Base-by-base conservation (phyloP, 2,888 invertebrate species). In the Tridacna crocea region DNA sequence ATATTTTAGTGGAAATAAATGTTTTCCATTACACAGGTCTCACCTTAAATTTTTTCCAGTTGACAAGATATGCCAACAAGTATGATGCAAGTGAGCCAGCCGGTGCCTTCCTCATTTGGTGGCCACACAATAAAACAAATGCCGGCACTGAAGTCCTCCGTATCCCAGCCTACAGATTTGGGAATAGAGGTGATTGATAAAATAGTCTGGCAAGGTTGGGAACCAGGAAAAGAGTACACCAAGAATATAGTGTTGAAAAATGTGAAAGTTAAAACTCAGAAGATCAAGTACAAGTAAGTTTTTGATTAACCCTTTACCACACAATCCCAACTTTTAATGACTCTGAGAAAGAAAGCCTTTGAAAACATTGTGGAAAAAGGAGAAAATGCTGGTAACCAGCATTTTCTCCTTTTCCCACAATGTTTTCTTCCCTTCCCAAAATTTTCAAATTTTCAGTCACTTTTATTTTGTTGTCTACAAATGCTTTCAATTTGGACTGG, bases 141-240 rank as follows among this genome's bases (percentile, higher is more conserved):
- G 58, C 76, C 85, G 19, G 74, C 81, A 10, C 75, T 73, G 70
- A 82, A 82, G 68, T 80, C 85, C 1, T 77, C 82, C n/a, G 74
- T 79, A 22, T 70, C 55, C 51, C 85, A 85, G 70, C 84, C 85
- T 0, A 87, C 88, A 75, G 74, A 87, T 27, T 85, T 87, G 79
- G 94, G 94, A 19, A 90, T 94, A 72, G 94, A 94, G 84, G 93
- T 93, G 3, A 87, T 85, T 0, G 84, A 90, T 15, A 79, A 90
- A 65, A 83, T 94, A 36, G 89, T 90, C 8, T 94, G 93, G 92
- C 92, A 92, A 75, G 92, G 92, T 55, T 94, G 94, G 94, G 92
- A 93, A 73, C 93, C 93, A 19, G 94, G 94, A 11, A 87, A 90
- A 80, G 94, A 94, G 80, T 94, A 94, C 85, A 94, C 93, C 27